Evolutionary conservation across 2,888 invertebrate genomes (phyloP).

Genomic region (Eupithecia centaureata): DNA sequence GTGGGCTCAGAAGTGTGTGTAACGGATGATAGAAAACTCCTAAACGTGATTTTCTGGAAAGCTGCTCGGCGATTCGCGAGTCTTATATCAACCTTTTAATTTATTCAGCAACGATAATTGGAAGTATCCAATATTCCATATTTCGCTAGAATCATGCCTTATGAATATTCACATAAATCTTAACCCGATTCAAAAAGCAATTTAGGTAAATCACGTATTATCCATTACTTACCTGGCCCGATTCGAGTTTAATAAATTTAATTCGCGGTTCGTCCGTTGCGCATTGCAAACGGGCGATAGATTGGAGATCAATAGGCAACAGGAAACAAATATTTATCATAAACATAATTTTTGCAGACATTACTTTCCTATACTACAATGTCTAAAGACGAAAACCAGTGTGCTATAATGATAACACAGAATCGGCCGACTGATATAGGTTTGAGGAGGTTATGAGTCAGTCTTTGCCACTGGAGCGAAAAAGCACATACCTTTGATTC

Average conservation of each 20-base stretch:
- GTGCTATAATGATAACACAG: background rate
- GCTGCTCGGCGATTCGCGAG: background rate
- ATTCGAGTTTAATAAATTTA: constrained; percentile 57
- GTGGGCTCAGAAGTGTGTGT: no score
- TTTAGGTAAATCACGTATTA: constrained; percentile 36
- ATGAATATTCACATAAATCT: constrained; percentile 35
- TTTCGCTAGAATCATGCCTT: constrained; percentile 27
- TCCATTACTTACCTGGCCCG: constrained; percentile 40
- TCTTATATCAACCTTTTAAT: constrained; percentile 16
- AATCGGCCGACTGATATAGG: no score
- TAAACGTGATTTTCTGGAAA: background rate
- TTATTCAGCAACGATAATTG: constrained; percentile 26
- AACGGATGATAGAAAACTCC: no score
- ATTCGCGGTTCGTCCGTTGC: constrained; percentile 40
- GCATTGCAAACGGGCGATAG: constrained; percentile 11
- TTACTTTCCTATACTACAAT: background rate
- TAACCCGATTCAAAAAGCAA: constrained; percentile 35
- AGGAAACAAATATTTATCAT: background rate
- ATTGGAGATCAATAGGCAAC: background rate
- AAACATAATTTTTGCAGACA: background rate
- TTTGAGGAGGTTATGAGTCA: no score
- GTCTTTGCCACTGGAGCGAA: no score
- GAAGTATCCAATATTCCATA: constrained; percentile 22
- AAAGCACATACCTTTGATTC: no score
- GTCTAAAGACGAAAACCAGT: background rate